Percentiles rank a stretch among this genome's conserved stretches.
phyloP scores from a whole-genome alignment of 2,113 vertebrate genomes.

The Brachypodius melanocephalos region DNA sequence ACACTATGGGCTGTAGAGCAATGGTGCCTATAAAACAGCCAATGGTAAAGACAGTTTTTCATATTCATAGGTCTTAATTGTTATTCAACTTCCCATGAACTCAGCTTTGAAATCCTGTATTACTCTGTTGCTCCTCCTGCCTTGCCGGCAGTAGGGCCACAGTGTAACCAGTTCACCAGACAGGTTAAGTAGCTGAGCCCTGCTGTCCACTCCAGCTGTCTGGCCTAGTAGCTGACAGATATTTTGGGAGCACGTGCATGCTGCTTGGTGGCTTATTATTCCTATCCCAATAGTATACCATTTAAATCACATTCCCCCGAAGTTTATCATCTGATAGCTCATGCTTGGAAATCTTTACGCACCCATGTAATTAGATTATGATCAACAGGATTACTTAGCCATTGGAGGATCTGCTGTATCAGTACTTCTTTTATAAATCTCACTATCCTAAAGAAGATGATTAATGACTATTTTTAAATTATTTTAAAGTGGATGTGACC shows the following conservation, averaged over 20 bases:
- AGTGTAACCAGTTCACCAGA: not conserved
- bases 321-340: not conserved
- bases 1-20: not conserved
- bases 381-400: not conserved
- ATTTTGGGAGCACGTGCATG: not conserved
- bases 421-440: not conserved
- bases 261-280: not conserved
- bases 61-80: not conserved
- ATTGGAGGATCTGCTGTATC: not conserved
- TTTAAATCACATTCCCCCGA: not conserved
- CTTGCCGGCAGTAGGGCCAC: not conserved
- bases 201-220: not conserved
- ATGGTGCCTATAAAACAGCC: not conserved
- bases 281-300: not conserved
- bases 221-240: not conserved
- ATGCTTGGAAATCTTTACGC: not conserved
- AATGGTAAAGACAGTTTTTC: not conserved
- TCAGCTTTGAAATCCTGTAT: not conserved
- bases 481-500: not conserved
- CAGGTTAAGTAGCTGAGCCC: not conserved
- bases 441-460: not conserved
- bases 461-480: conserved; percentile 2
- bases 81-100: not conserved
- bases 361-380: not conserved
- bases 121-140: not conserved